A percentile compares a stretch with the other conserved stretches of the same genome.
These are phyloP conservation scores for Candidula unifasciata DNA, from an alignment of 2,888 invertebrate species.

Conservation along the genomic window DNA sequence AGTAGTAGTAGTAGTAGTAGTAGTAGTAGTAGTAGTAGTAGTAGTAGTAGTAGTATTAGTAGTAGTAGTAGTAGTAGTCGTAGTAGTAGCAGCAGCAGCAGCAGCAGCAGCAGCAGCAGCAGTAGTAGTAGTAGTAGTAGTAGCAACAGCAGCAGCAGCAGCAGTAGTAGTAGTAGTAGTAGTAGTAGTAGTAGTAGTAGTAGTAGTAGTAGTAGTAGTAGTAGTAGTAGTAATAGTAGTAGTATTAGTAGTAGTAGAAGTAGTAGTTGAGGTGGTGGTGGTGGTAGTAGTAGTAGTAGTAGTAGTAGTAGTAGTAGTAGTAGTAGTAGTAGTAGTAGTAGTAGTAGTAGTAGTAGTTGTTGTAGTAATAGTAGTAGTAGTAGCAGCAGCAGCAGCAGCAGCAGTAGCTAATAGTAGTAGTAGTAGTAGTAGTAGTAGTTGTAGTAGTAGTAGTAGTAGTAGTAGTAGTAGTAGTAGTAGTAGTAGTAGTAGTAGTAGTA, in stretches of 20 bases:
- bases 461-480: constrained; percentile 29
- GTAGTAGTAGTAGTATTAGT: not conserved
- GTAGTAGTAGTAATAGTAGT: too few relatives aligned
- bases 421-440: not conserved
- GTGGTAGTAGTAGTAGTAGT: constrained; percentile 1
- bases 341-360: constrained; percentile 38
- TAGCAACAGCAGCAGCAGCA: too few relatives aligned
- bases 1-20: constrained; percentile 31
- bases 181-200: too few relatives aligned
- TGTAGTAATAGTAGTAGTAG: too few relatives aligned
- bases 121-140: too few relatives aligned
- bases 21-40: constrained; percentile 23
- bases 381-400: constrained; percentile 80
- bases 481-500: constrained; percentile 36
- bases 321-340: constrained; percentile 38
- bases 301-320: constrained; percentile 38
- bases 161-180: too few relatives aligned
- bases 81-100: too few relatives aligned
- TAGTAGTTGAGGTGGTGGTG: not conserved
- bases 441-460: not conserved
- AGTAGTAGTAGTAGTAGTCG: too few relatives aligned
- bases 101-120: too few relatives aligned
- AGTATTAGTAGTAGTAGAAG: too few relatives aligned
- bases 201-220: too few relatives aligned
- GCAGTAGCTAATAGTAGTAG: constrained; percentile 24